Evolutionary conservation across 1,140 invertebrate species (phyloP), one percentile per base, ranked within the genome.

Genomic region (Brachionus calyciflorus): DNA sequence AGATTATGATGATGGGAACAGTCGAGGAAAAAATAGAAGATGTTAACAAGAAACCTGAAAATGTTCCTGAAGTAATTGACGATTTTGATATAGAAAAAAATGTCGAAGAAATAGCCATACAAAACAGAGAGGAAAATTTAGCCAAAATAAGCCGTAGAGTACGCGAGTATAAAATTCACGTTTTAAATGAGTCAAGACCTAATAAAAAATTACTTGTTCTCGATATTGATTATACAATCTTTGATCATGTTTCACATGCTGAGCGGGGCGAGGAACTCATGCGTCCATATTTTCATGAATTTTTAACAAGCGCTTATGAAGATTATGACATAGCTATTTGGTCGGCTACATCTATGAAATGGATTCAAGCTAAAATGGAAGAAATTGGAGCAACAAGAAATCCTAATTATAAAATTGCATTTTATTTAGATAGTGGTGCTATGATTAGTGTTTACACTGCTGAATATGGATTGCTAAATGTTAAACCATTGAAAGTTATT

Each of bases 361-460:
- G 94, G 93, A 96, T 98, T 57, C 92, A 96, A 80, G 92, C 95
- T 80, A 98, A 98, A 85, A 96, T 98, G 94, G 91, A 91, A 70
- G 84, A 96, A 24, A 85, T 98, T 0, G 93, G 93, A 0, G 93
- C 97, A 0, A 79, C 78, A 3, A 77, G 77, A n/a, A 90, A 96
- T 86, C 87, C 89, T 4, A 89, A 90, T 77, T 98, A 97, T 82
- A 97, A 95, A 86, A 92, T 98, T 78, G 89, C 91, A 79, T 97
- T 96, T 84, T 91, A 93, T 83, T 83, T 76, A 44, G 94, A 97
- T 82, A 91, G 89, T 77, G 83, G 90, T 55, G 94, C 94, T 0
- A 98, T 97, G 94, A 97, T 98, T 51, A 92, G 92, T 40, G 91
- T 98, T 3, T 90, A 94, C 79, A 90, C 90, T 0, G 89, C 91